phyloP scores from a whole-genome alignment of 2,888 invertebrate genomes.

The Oxycera nigricornis region DNA sequence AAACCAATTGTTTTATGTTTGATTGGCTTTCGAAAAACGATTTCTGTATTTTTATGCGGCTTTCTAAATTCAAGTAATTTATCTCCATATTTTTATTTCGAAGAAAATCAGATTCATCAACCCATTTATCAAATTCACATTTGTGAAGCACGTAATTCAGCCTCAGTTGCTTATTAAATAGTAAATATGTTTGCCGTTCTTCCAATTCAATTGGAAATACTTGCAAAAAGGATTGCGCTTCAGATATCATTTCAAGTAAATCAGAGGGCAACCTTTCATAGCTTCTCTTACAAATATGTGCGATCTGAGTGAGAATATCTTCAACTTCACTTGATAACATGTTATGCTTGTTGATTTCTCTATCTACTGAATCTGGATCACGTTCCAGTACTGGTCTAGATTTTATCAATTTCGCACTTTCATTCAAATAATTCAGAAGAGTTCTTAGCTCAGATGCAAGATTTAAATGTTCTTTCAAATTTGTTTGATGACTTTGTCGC shows the following conservation, averaged over 20 bases:
- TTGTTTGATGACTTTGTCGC: slow-evolving; percentile 84
- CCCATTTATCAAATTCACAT: slow-evolving; percentile 82
- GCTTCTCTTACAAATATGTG: slow-evolving; percentile 73
- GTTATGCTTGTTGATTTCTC: slow-evolving; percentile 79
- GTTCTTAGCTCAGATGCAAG: slow-evolving; percentile 82
- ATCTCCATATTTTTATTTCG: slow-evolving; percentile 83
- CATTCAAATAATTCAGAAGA: slow-evolving; percentile 82
- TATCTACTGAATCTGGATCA: slow-evolving; percentile 79
- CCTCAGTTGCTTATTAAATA: slow-evolving; percentile 77
- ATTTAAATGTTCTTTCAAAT: slow-evolving; percentile 87
- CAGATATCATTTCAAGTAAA: slow-evolving; percentile 82
- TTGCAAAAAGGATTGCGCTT: slow-evolving; percentile 78
- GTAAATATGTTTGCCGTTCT: slow-evolving; percentile 81
- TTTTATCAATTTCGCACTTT: slow-evolving; percentile 80
- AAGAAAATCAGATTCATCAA: slow-evolving; percentile 80
- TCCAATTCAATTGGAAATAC: slow-evolving; percentile 82
- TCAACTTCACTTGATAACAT: slow-evolving; percentile 73
- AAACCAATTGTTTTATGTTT: slow-evolving; percentile 79
- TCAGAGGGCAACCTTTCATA: slow-evolving; percentile 83
- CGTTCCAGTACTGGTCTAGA: slow-evolving; percentile 82
- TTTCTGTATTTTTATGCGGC: slow-evolving; percentile 86
- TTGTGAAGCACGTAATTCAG: slow-evolving; percentile 79
- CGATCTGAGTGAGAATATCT: slow-evolving; percentile 72
- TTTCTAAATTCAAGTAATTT: slow-evolving; percentile 83
- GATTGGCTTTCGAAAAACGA: slow-evolving; percentile 82